Evolutionary conservation across 2,797 vertebrate genomes (phyloP).

Genomic region (Myripristis murdjan): DNA sequence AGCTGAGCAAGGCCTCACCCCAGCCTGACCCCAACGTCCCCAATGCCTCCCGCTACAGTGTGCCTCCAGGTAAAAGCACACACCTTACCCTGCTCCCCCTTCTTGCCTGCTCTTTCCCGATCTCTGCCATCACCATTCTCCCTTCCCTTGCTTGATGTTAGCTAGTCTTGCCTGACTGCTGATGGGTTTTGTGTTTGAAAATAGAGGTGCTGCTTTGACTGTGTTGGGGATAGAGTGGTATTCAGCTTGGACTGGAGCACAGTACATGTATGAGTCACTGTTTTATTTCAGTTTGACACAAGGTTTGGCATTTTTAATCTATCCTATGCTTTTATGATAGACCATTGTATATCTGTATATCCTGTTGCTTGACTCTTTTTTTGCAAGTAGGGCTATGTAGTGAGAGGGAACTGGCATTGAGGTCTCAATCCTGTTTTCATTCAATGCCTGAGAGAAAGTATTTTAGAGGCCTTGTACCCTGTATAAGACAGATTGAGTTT

Average conservation of each 20-base stretch:
- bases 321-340: background rate
- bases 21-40: slow-evolving; percentile 88
- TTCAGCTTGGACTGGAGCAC: slow-evolving; percentile 13
- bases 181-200: slow-evolving; percentile 33
- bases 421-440: slow-evolving; percentile 6
- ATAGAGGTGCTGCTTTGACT: slow-evolving; percentile 8
- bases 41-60: slow-evolving; percentile 87
- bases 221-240: background rate
- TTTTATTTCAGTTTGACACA: slow-evolving; percentile 1
- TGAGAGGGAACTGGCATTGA: slow-evolving; percentile 10
- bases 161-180: slow-evolving; percentile 10
- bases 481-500: slow-evolving; percentile 12
- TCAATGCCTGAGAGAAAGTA: background rate
- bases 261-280: background rate
- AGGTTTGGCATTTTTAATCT: slow-evolving; percentile 5
- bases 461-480: background rate
- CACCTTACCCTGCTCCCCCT: slow-evolving; percentile 46
- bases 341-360: background rate
- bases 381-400: slow-evolving; percentile 5
- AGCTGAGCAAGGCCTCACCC: slow-evolving; percentile 89
- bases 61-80: slow-evolving; percentile 91
- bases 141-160: slow-evolving; percentile 28
- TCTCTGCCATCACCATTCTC: slow-evolving; percentile 7
- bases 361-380: background rate
- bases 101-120: slow-evolving; percentile 37